Percentiles rank a stretch among this genome's conserved stretches.
These are phyloP conservation scores for Lipophrys pholis DNA, from an alignment of 2,113 vertebrate genomes.

Conservation along the genomic window DNA sequence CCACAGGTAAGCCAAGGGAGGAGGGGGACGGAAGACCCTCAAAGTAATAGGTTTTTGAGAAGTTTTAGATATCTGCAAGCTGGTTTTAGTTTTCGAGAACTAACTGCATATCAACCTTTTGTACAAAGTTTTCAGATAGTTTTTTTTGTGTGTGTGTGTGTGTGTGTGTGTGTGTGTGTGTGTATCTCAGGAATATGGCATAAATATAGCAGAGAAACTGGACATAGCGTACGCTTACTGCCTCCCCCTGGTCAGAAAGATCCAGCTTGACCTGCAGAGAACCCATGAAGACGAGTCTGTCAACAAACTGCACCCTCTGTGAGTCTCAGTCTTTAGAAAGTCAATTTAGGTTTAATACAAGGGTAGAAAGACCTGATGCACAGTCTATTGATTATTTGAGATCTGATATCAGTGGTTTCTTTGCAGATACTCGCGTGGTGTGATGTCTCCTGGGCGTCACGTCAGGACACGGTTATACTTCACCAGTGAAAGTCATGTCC, in stretches of 20 bases:
- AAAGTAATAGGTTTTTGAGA: no score
- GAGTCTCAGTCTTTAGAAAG: slow-evolving; percentile 40
- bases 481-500: slow-evolving; percentile 98
- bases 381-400: no score
- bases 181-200: slow-evolving; percentile 91
- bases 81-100: no score
- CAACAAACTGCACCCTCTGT: slow-evolving; percentile 98
- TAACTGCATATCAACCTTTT: no score
- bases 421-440: slow-evolving; percentile 94
- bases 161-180: no score
- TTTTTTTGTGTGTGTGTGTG: background rate
- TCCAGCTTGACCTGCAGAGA: slow-evolving; percentile 95
- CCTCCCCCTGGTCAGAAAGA: slow-evolving; percentile 95
- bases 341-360: no score
- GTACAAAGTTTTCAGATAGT: no score
- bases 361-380: no score
- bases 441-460: slow-evolving; percentile 95
- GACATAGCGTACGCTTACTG: slow-evolving; percentile 98
- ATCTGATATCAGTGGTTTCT: background rate
- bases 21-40: background rate
- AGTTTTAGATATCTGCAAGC: no score
- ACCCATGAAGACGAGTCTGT: slow-evolving; percentile 98
- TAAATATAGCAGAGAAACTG: slow-evolving; percentile 94
- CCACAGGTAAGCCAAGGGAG: slow-evolving; percentile 87
- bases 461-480: slow-evolving; percentile 97